Conservation (phyloP, 2,888 invertebrate species). For the Platynereis dumerilii region DNA sequence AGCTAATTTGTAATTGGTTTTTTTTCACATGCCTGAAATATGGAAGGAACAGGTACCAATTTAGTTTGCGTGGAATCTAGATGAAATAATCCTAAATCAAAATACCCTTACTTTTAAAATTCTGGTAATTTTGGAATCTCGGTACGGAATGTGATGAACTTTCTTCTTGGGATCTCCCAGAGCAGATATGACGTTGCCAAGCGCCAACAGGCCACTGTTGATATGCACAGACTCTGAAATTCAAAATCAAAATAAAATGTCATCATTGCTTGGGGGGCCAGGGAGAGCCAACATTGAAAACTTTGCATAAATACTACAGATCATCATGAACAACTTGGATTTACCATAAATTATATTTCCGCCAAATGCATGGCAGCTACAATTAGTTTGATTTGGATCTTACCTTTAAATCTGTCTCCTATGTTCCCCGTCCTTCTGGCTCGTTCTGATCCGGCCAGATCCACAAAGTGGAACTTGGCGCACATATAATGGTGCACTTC, state of each 20-base stretch:
- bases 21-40: no score
- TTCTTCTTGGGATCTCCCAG: constrained; percentile 61
- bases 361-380: no score
- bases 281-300: no score
- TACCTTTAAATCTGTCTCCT: constrained; percentile 63
- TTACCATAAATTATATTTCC: no score
- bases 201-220: constrained; percentile 62
- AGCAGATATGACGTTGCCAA: constrained; percentile 64
- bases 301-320: no score
- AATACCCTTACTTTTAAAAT: constrained; percentile 60
- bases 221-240: constrained; percentile 64
- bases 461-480: constrained; percentile 64
- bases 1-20: no score
- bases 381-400: no score
- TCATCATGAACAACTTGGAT: no score
- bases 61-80: no score
- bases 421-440: constrained; percentile 64
- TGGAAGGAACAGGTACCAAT: no score
- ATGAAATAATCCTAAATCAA: no score
- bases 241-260: constrained; percentile 1
- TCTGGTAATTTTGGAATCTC: constrained; percentile 63
- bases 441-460: constrained; percentile 63
- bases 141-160: constrained; percentile 60
- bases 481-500: constrained; percentile 53
- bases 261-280: no score